These are phyloP conservation scores for Cricetomys ansorgei DNA, from an alignment of 2,113 vertebrate species.

Conservation along the genomic window DNA sequence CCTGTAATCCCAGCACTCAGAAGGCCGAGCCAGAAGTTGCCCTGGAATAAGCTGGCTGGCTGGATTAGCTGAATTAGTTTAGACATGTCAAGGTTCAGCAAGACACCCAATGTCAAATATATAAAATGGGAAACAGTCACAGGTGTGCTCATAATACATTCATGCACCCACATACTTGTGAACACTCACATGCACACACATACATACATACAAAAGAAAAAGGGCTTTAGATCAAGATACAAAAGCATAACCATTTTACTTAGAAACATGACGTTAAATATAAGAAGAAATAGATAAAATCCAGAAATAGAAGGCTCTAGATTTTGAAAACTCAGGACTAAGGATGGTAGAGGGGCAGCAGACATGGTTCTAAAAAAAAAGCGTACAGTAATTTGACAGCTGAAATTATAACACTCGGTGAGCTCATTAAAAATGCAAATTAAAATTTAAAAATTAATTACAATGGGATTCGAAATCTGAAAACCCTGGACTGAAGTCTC, in stretches of 20 bases:
- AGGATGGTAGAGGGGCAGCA: neutral
- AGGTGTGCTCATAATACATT: neutral
- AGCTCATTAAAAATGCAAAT: conserved; percentile 44
- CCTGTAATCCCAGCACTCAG: neutral
- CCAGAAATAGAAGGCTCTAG: neutral
- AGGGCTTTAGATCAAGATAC: neutral
- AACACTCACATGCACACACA: neutral
- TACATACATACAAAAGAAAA: neutral
- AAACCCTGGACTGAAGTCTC: neutral
- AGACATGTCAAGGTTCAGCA: neutral
- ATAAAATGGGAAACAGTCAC: neutral
- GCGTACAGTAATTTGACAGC: neutral
- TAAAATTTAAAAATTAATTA: neutral
- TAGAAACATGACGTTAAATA: conserved; percentile 36
- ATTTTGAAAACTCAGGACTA: neutral
- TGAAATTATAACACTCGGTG: neutral
- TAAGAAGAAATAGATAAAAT: conserved; percentile 20
- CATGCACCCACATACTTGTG: neutral
- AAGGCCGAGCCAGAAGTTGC: neutral
- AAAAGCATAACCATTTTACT: conserved; percentile 31
- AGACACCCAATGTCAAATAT: no score
- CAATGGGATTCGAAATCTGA: neutral
- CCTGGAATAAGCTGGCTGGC: neutral
- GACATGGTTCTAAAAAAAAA: neutral
- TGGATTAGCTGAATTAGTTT: no score